These are phyloP conservation scores for Microtus pennsylvanicus DNA, from an alignment of 2,113 vertebrate species.

Conservation along the genomic window DNA sequence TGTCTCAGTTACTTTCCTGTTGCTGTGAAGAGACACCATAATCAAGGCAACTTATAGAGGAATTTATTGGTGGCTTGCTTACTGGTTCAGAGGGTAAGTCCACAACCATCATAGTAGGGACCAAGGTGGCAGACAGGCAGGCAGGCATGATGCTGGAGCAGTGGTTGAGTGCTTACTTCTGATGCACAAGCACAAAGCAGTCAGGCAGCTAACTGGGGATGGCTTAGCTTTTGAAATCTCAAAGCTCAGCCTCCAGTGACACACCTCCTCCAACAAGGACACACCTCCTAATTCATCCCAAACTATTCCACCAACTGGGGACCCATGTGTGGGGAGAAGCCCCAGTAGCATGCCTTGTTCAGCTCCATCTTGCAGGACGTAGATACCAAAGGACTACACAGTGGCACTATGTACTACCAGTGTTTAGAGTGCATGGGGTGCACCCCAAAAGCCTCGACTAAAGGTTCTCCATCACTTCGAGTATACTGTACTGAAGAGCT, in stretches of 20 bases:
- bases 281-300: not conserved
- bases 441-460: too few species aligned
- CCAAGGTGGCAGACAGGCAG: not conserved
- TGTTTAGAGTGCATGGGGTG: constrained; percentile 91
- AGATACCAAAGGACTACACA: constrained; percentile 89
- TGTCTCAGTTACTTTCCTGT: not conserved
- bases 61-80: not conserved
- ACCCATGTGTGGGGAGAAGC: constrained; percentile 93
- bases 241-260: not conserved
- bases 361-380: constrained; percentile 85
- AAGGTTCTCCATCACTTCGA: constrained; percentile 93
- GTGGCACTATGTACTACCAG: constrained; percentile 93
- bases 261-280: not conserved
- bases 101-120: not conserved
- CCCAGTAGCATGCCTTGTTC: constrained; percentile 86
- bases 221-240: not conserved
- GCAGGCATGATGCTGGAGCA: not conserved
- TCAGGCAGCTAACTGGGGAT: not conserved
- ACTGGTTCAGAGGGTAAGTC: not conserved
- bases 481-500: constrained; percentile 96
- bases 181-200: not conserved
- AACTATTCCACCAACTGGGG: not conserved
- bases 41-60: not conserved
- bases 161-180: not conserved
- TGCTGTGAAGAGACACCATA: not conserved